These are phyloP conservation scores for Notospermus geniculatus DNA, from an alignment of 1,140 invertebrate genomes.

Conservation along the genomic window DNA sequence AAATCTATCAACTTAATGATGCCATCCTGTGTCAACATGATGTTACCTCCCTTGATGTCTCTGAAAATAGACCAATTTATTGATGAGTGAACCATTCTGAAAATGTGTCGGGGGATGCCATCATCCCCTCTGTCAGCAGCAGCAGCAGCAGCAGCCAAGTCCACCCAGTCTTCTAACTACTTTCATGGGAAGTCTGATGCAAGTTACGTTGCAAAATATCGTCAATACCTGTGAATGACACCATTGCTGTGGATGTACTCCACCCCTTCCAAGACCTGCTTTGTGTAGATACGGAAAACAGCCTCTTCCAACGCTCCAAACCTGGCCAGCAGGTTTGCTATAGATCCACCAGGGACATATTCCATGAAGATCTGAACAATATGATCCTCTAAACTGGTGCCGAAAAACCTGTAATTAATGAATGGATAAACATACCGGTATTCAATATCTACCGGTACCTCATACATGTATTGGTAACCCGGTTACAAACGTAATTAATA, in stretches of 20 bases:
- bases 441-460: too few species aligned
- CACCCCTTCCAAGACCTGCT: slow-evolving; percentile 78
- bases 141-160: too few species aligned
- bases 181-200: not conserved
- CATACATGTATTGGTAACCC: too few species aligned
- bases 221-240: slow-evolving; percentile 76
- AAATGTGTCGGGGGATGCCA: too few species aligned
- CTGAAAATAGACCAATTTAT: slow-evolving; percentile 59
- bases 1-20: slow-evolving; percentile 96
- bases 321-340: slow-evolving; percentile 48
- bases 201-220: too few species aligned
- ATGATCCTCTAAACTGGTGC: slow-evolving; percentile 47
- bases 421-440: not conserved
- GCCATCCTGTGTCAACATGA: slow-evolving; percentile 88
- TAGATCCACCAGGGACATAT: slow-evolving; percentile 52
- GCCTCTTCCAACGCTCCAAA: slow-evolving; percentile 53
- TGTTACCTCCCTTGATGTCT: slow-evolving; percentile 98
- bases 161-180: too few species aligned
- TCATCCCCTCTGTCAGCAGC: too few species aligned
- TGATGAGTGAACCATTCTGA: too few species aligned
- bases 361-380: slow-evolving; percentile 54
- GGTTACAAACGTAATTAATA: too few species aligned
- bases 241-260: slow-evolving; percentile 84
- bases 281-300: slow-evolving; percentile 50
- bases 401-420: slow-evolving; percentile 40